Percentiles rank a stretch among this genome's conserved stretches.
phyloP scores from a whole-genome alignment of 2,888 invertebrate genomes.

The Lycia hirtaria region DNA sequence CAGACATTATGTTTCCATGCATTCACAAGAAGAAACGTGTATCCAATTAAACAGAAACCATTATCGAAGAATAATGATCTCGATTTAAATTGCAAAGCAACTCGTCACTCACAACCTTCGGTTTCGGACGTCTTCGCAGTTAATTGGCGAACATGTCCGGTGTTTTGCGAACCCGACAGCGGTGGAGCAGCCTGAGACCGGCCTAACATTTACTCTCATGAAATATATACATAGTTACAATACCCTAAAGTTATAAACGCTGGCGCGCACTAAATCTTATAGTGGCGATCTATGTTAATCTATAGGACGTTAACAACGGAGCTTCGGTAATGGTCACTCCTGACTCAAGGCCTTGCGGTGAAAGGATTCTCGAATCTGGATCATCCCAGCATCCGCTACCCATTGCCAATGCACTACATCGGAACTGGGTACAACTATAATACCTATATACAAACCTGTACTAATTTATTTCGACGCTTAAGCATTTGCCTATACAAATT shows the following conservation, averaged over 20 bases:
- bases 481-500: slow-evolving; percentile 6
- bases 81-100: slow-evolving; percentile 72
- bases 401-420: slow-evolving; percentile 25
- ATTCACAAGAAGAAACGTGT: slow-evolving; percentile 45
- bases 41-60: slow-evolving; percentile 58
- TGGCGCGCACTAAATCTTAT: slow-evolving; percentile 68
- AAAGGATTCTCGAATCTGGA: slow-evolving; percentile 83
- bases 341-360: slow-evolving; percentile 79
- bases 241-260: slow-evolving; percentile 57
- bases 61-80: slow-evolving; percentile 64
- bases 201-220: slow-evolving; percentile 58
- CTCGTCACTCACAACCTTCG: slow-evolving; percentile 56
- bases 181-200: slow-evolving; percentile 53
- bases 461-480: slow-evolving; percentile 10
- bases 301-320: slow-evolving; percentile 77
- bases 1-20: too few species aligned
- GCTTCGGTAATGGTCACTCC: slow-evolving; percentile 77
- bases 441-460: slow-evolving; percentile 5
- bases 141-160: slow-evolving; percentile 66
- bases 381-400: slow-evolving; percentile 66
- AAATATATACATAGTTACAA: slow-evolving; percentile 55
- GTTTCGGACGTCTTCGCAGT: slow-evolving; percentile 49
- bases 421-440: slow-evolving; percentile 2
- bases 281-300: slow-evolving; percentile 78
- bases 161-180: slow-evolving; percentile 44